Evolutionary conservation across 2,888 invertebrate genomes (phyloP), one percentile per base, ranked within the genome.

Genomic region (Cyaniris semiargus): DNA sequence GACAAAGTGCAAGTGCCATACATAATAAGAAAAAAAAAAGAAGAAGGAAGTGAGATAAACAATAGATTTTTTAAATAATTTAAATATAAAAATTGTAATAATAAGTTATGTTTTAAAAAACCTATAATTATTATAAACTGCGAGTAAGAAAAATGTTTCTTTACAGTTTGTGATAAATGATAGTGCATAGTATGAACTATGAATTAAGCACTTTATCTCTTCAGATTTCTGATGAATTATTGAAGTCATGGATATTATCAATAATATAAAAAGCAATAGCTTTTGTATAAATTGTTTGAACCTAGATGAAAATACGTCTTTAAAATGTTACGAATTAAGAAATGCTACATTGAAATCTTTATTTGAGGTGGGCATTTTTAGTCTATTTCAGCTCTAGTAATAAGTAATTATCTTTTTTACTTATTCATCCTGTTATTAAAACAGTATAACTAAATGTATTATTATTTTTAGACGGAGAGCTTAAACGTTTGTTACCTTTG

Each of bases 401-500:
- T 7, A 34, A 34, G n/a, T n/a, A n/a, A n/a, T n/a, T n/a, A n/a
- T n/a, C n/a, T 7, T 34, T 34, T 34, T 34, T 34, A 34, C 34
- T 1, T 34, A 27, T 27, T 3, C 7, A 21, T 21, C 7, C 56
- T 44, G 38, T 13, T 44, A 44, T 13, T 10, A 44, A 10, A 44
- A 13, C 44, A 44, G 8, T 10, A 10, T 8, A 38, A 38, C 10
- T 13, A 10, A 60, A 23, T 21, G 3, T 60, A 23, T 21, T 8
- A 7, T 10, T 60, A 2, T 78, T 88, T 86, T 13, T 85, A 91
- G 91, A 80, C 82, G 44, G 85, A 88, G n/a, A 75, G 72, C 7
- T 80, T 92, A 79, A 79, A 72, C 13, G 79, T 92, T 3, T 92
- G 92, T 80, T 88, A 85, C 78, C 58, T 91, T 18, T 92, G 92